Percentiles rank a stretch among this genome's conserved stretches.
phyloP scores from a whole-genome alignment of 92 coral and sea anemone genomes.

The Umimayanthus chanpuru region DNA sequence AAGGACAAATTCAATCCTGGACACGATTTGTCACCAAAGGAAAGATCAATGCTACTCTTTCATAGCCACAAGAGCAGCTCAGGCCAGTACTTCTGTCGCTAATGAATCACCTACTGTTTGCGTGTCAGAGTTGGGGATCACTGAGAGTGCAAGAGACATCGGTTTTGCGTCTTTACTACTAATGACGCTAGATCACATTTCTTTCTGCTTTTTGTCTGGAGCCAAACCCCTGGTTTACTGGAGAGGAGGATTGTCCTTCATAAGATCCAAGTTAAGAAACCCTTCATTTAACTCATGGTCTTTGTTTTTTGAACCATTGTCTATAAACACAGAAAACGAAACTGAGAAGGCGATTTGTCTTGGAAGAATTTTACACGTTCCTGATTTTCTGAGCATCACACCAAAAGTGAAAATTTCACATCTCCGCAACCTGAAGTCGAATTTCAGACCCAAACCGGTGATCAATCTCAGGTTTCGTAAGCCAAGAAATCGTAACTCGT shows the following conservation, averaged over 20 bases:
- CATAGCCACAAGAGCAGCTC: not conserved
- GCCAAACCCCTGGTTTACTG: too few species aligned
- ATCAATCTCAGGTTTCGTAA: not conserved
- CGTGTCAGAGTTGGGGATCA: constrained; percentile 5
- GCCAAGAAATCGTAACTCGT: not conserved
- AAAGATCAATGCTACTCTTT: not conserved
- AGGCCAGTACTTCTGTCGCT: not conserved
- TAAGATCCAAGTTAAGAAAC: not conserved
- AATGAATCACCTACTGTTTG: not conserved
- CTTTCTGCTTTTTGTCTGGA: not conserved
- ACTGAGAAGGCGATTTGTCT: not conserved
- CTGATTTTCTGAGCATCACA: not conserved
- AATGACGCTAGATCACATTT: constrained; percentile 8
- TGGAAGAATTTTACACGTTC: not conserved
- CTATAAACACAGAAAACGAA: not conserved
- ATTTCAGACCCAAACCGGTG: not conserved
- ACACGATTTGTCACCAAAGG: not conserved
- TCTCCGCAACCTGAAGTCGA: not conserved
- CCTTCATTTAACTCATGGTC: not conserved
- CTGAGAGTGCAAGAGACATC: not conserved
- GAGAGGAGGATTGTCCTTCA: too few species aligned
- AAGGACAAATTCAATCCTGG: not conserved
- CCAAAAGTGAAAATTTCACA: not conserved
- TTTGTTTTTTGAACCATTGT: not conserved
- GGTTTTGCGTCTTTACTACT: not conserved